Evolutionary conservation across 2,797 vertebrate species (phyloP).

Genomic region (Mus spretus): DNA sequence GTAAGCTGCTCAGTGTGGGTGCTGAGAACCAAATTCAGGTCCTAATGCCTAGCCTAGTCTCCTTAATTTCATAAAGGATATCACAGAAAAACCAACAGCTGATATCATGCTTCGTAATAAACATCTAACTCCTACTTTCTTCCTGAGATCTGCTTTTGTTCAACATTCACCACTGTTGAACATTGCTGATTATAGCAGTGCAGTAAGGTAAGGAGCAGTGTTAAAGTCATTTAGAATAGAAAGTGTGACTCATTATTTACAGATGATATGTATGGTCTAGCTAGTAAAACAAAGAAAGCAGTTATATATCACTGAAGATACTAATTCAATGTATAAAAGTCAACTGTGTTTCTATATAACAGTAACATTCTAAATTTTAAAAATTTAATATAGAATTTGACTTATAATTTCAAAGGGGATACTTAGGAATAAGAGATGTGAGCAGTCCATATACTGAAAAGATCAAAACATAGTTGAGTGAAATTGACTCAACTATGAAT

Average conservation of each 20-base stretch:
- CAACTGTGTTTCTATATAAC: conserved; percentile 33
- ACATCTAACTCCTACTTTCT: conserved; percentile 5
- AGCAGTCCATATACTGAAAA: neutral
- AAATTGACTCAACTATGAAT: conserved; percentile 1
- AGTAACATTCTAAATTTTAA: neutral
- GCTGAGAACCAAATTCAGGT: neutral
- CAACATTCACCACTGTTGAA: neutral
- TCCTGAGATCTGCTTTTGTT: neutral
- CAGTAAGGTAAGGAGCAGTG: neutral
- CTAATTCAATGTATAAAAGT: neutral
- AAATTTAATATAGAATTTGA: neutral
- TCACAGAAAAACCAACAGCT: neutral
- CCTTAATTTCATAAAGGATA: neutral
- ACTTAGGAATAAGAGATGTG: neutral
- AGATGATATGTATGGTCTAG: neutral
- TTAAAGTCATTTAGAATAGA: neutral
- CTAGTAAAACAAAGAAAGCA: conserved; percentile 20
- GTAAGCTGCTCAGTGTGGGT: neutral
- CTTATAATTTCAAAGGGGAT: neutral
- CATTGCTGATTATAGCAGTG: neutral
- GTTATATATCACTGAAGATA: conserved; percentile 29
- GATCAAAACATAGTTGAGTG: conserved; percentile 35
- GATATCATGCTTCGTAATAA: neutral
- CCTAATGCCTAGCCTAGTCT: neutral
- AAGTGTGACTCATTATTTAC: conserved; percentile 1